Evolutionary conservation across 92 coral and sea anemone species (phyloP).

Genomic region (Muricea muricata): DNA sequence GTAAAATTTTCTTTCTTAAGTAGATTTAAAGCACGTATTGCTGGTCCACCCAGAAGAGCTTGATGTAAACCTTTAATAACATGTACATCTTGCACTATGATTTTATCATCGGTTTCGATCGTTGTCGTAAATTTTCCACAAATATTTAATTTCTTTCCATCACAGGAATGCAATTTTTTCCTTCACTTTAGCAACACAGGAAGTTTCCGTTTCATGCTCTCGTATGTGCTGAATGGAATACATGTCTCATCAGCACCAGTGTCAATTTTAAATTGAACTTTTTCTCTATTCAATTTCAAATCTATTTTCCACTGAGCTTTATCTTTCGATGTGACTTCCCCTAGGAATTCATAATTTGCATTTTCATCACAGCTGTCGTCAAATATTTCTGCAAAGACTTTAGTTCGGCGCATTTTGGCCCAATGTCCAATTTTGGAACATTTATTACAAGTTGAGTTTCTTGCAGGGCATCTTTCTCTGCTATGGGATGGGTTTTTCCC

Average conservation of each 20-base stretch:
- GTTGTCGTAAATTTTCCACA: background rate
- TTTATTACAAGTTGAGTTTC: conserved; percentile 23
- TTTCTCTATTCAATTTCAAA: background rate
- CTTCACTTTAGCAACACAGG: background rate
- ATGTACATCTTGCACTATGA: conserved; percentile 14
- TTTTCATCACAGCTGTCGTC: background rate
- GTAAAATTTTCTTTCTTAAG: background rate
- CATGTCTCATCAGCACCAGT: conserved; percentile 36
- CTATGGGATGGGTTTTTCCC: conserved; percentile 19
- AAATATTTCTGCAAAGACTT: background rate
- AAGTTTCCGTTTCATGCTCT: background rate
- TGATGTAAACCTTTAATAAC: conserved; percentile 32
- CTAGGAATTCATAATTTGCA: background rate
- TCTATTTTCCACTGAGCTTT: background rate
- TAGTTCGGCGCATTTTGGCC: conserved; percentile 39
- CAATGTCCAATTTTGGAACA: conserved; percentile 48
- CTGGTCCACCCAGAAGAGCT: conserved; percentile 17
- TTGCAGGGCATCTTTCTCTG: background rate
- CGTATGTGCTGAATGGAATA: background rate
- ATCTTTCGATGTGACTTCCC: background rate
- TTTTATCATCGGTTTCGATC: background rate
- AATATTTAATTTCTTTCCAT: conserved; percentile 7
- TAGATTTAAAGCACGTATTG: background rate
- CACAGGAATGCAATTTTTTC: conserved; percentile 12
- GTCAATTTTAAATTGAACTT: conserved; percentile 20